Base-by-base conservation (phyloP, 2,113 vertebrate species). In the Tachuris rubrigastra region DNA sequence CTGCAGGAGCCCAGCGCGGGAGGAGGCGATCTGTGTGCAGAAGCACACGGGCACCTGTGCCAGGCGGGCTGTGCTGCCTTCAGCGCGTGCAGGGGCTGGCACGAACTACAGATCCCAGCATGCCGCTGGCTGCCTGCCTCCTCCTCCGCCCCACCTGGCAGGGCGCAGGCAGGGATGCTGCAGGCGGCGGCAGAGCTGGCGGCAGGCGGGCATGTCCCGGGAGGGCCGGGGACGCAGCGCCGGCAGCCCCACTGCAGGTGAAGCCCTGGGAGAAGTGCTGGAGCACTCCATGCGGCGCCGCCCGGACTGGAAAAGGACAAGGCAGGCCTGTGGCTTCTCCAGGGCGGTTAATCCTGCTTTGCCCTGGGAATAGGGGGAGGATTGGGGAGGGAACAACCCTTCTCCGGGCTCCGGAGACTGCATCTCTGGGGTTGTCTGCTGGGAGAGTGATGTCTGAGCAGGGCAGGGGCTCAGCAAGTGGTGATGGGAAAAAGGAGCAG, bases 41-140 rank as follows among this genome's bases (percentile, higher is more conserved):
- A 41, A 9, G 20, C 42, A 5, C 3, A 1, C 8, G 1, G 23
- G 25, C 24, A 14, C 56, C 53, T 25, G 49, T 18, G 8, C 27
- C 67, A 8, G 22, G 20, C 9, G 5, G 56, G 74, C 82, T 46
- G 52, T 0, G 28, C 62, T 41, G 82, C 85, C 65, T 62, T 67
- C 66, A 53, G 37, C 1, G 33, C 46, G 1, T 8, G 52, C 8
- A 8, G 39, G 42, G 60, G 37, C 56, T 14, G 20, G 71, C 46
- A 12, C 30, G 79, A 59, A 96, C 96, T 96, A 97, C 96, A 94
- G 75, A 31, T 97, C 95, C 96, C 96, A 44, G 92, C 88, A 90
- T 96, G 94, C 96, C 24, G 85, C 88, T 49, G 13, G 33, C 44
- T 5, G 62, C 74, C 42, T 10, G 58, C 68, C 49, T 24, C 79